Conservation (phyloP, 2,888 invertebrate species). For the Macrophya alboannulata region DNA sequence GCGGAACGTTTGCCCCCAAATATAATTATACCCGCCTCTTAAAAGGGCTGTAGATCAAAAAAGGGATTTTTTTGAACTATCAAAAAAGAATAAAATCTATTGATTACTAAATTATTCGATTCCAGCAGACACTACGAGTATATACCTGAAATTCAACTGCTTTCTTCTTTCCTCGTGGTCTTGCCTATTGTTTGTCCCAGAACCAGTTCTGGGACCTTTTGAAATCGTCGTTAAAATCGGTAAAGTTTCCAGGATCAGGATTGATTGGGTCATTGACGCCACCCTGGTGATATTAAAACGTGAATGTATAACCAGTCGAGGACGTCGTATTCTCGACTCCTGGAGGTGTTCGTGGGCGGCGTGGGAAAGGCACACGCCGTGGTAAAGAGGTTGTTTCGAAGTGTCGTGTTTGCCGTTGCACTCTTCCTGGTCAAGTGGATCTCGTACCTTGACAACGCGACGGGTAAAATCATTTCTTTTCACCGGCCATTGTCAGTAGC, state of each 20-base stretch:
- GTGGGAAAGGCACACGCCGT: constrained; percentile 65
- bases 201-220: not conserved
- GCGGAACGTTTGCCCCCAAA: constrained; percentile 23
- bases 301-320: constrained; percentile 57
- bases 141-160: not conserved
- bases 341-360: constrained; percentile 54
- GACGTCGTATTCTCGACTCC: constrained; percentile 47
- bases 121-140: not conserved
- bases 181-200: not conserved
- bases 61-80: not conserved
- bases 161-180: not conserved
- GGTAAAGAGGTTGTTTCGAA: constrained; percentile 46
- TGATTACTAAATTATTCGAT: constrained; percentile 29
- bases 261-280: constrained; percentile 37
- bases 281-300: not conserved
- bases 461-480: constrained; percentile 31
- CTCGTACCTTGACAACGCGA: constrained; percentile 34
- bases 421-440: constrained; percentile 47
- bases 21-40: constrained; percentile 3
- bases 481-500: constrained; percentile 41
- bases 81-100: not conserved
- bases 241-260: constrained; percentile 56
- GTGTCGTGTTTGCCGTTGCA: constrained; percentile 53
- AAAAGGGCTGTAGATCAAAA: not conserved
- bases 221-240: not conserved